Percentiles rank a stretch among this genome's conserved stretches.
These are phyloP conservation scores for Marasmarcha lunaedactyla DNA, from an alignment of 2,888 invertebrate species.

Conservation along the genomic window DNA sequence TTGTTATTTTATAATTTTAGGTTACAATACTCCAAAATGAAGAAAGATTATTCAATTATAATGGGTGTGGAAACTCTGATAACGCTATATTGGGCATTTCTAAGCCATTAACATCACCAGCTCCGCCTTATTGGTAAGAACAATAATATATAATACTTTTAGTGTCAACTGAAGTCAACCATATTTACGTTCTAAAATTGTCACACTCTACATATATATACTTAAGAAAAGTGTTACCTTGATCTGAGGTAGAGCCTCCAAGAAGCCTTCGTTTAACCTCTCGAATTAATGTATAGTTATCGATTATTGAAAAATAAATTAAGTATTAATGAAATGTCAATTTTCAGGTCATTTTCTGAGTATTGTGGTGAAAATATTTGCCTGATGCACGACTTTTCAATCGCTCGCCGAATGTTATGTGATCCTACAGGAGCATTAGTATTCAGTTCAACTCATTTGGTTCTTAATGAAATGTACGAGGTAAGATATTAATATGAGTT, in stretches of 20 bases:
- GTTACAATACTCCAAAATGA: constrained; percentile 56
- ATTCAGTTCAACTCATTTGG: constrained; percentile 79
- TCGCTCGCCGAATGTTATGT: constrained; percentile 69
- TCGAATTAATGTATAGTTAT: too few relatives aligned
- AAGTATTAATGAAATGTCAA: too few relatives aligned
- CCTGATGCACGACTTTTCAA: constrained; percentile 74
- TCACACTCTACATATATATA: too few relatives aligned
- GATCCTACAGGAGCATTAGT: constrained; percentile 63
- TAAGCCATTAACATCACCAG: constrained; percentile 31
- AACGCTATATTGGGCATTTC: constrained; percentile 37
- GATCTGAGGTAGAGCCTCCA: too few relatives aligned
- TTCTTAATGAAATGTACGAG: constrained; percentile 84
- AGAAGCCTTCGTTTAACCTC: too few relatives aligned
- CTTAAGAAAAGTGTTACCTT: too few relatives aligned
- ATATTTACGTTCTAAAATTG: too few relatives aligned
- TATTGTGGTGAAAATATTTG: constrained; percentile 78
- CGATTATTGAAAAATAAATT: too few relatives aligned
- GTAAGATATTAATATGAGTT: constrained; percentile 32
- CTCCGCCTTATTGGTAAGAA: constrained; percentile 49
- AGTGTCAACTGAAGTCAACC: background rate
- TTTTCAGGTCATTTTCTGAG: constrained; percentile 59
- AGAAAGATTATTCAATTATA: constrained; percentile 50
- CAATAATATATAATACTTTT: background rate
- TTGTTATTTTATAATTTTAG: too few relatives aligned
- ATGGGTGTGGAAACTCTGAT: constrained; percentile 45